Evolutionary conservation across 2,888 invertebrate genomes (phyloP), one percentile per base, ranked within the genome.

Genomic region (Hirudinaria manillensis): DNA sequence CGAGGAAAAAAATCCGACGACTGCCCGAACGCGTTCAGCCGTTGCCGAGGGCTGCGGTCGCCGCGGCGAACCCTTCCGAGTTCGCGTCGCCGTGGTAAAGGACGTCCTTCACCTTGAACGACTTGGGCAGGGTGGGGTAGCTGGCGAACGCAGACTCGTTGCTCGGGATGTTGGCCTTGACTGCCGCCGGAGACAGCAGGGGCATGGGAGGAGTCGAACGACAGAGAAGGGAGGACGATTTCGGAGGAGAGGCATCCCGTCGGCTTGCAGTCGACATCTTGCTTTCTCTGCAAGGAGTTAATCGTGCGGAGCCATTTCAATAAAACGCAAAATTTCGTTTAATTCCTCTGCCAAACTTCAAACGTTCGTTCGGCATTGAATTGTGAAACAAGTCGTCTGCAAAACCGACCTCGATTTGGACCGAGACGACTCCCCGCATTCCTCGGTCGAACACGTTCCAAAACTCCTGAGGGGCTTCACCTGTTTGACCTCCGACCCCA

Each of bases 91-190:
- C 61, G 13, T 29, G 61, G 61, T 29, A 61, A 24, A 29, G 61
- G 61, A n/a, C 24, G n/a, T 68, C 34, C 3, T 32, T 68, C 32
- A 68, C 36, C 68, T 34, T 68, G 68, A 68, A 68, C 13, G 68
- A 68, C 36, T 32, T 68, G 1, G 68, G 68, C 36, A 68, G 68
- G 68, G 68, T 72, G 70, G 70, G 45, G n/a, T 38, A 34, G 70
- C 70, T 70, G 21, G 56, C 53, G 34, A 72, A 72, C 27, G 72
- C 72, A 0, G 72, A 72, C 45, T 55, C 38, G 55, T 72, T 72
- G 72, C 72, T 72, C 2, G 72, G 72, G 10, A 72, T 72, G 68
- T 32, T 68, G 36, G 68, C 61, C 61, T 19, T 61, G 61, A 61
- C 61, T 16, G 61, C 29, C 29, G 19, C 61, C 61, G 61, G 61